Evolutionary conservation across 2,888 invertebrate species (phyloP).

Genomic region (Volucella bombylans): DNA sequence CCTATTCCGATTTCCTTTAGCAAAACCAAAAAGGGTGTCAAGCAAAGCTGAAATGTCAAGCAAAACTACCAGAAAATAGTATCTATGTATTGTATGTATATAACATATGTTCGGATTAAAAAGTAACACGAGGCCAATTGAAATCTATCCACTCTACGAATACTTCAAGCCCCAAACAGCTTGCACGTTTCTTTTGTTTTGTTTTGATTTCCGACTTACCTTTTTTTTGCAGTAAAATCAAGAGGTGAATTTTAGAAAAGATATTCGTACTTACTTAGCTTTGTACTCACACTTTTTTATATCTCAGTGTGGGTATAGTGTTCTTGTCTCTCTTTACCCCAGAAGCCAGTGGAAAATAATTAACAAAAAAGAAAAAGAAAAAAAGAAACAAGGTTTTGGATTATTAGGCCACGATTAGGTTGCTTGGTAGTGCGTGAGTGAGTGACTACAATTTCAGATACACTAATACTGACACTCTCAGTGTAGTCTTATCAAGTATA

Average conservation of each 20-base stretch:
- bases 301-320: too few species aligned
- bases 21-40: not conserved
- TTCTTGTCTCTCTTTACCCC: constrained; percentile 28
- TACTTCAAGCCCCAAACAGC: not conserved
- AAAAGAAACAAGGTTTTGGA: constrained; percentile 61
- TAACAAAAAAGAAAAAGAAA: constrained; percentile 9
- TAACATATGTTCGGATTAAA: constrained; percentile 24
- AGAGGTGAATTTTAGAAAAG: constrained; percentile 66
- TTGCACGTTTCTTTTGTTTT: constrained; percentile 40
- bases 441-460: constrained; percentile 17
- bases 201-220: constrained; percentile 14
- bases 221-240: constrained; percentile 51
- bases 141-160: constrained; percentile 43
- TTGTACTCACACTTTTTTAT: not conserved
- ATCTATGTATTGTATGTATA: not conserved
- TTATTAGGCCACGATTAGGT: constrained; percentile 67
- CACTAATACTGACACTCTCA: not conserved
- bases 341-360: constrained; percentile 19
- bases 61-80: constrained; percentile 17
- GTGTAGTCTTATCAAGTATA: constrained; percentile 48
- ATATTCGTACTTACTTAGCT: constrained; percentile 19
- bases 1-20: constrained; percentile 12
- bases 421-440: constrained; percentile 38
- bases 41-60: not conserved
- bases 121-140: constrained; percentile 70